Evolutionary conservation across 2,797 vertebrate species (phyloP), one percentile per base, ranked within the genome.

Genomic region (Pangasius larnaudii): DNA sequence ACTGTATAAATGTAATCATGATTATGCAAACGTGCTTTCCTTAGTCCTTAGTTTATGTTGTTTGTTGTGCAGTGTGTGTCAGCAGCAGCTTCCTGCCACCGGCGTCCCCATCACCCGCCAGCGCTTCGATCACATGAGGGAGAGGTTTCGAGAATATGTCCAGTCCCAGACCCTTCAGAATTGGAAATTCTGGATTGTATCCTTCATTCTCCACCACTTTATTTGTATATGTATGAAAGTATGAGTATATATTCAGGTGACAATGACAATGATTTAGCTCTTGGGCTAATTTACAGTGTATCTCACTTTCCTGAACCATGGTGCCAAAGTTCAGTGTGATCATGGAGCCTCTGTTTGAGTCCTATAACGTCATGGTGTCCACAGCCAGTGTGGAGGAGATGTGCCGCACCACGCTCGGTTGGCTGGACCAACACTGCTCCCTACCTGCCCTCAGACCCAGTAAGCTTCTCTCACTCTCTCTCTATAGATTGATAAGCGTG

Each of bases 141-240:
- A 97, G 91, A 97, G 97, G 96, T 99, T 99, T 42, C 94, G 98
- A 0, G 97, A 98, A 89, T 99, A 99, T 0, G 97, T 99, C 79
- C 95, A 95, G 46, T 94, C 94, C 1, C 97, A 98, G 91, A 99
- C 98, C 0, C 93, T 98, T 92, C 98, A 97, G 89, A 98, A 99
- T 95, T 99, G 99, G 99, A 99, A 99, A 94, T 99, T 99, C 95
- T 99, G 99, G 99, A 98, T 99, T 0, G 98, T 99, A 99, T 99
- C 99, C 97, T 97, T 39, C 5, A 61, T 56, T 56, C 46, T 13
- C 49, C n/a, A 33, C 14, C 2, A 0, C 16, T 71, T 14, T 36
- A n/a, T 58, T 67, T 63, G 11, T 87, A n/a, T 84, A 51, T 49
- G 0, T 81, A 46, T 79, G 19, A 69, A 14, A 4, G 27, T 11